Evolutionary conservation across 1,140 invertebrate genomes (phyloP), one percentile per base, ranked within the genome.

Genomic region (Prorops nasuta): DNA sequence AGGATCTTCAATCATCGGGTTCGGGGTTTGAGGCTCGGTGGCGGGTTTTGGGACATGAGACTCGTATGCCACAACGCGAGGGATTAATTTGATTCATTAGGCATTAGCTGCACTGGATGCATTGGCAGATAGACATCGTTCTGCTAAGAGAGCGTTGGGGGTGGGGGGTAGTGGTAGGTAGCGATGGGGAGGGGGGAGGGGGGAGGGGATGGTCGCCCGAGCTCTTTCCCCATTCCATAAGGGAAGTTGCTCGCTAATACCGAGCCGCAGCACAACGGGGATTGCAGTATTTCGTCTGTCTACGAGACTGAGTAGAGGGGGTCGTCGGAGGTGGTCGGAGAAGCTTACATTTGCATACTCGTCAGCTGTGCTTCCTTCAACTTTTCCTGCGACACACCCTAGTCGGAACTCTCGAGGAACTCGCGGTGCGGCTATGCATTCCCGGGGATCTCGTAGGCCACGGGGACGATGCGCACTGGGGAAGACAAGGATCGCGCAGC

Each of bases 291-390:
- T 66, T 67, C 63, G 54, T 47, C 43, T 46, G 16, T n/a, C 24
- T 42, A 16, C 4, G 38, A 36, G 51, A 44, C 24, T 22, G 44
- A 35, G 41, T 44, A 31, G 22, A 41, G 49, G 39, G 46, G 24
- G 44, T 32, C 16, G 42, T 46, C 28, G 18, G 44, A 42, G 37
- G 16, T 24, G n/a, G 42, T 24, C 28, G 16, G 53, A 39, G 58
- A 61, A 56, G 48, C 61, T 54, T 53, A 67, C 66, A 78, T 76
- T 77, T 77, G 71, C 76, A 78, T 78, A 78, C 67, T 78, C 73
- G 74, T 78, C 76, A 77, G 74, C 73, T 77, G 74, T 72, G 74
- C 69, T 77, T 76, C 72, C 74, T 76, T 77, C 72, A 76, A 76
- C 74, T 76, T 76, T 78, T 77, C 73, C 72, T 62, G 66, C 61